These are phyloP conservation scores for Dendrocopos noguchii DNA, from an alignment of 2,113 vertebrate genomes.

Conservation along the genomic window DNA sequence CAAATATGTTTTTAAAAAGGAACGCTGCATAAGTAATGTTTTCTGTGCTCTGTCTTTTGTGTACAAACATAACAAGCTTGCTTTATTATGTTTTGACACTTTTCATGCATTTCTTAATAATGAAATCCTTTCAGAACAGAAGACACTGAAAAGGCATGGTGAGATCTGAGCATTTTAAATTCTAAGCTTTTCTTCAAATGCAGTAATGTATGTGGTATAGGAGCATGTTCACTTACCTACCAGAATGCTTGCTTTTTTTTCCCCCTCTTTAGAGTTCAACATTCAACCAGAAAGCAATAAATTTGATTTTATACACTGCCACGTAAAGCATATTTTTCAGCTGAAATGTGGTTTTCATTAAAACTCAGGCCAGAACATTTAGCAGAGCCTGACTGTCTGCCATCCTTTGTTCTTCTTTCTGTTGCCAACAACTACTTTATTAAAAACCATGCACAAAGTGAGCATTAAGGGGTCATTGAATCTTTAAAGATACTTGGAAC, in stretches of 20 bases:
- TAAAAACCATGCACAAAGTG: conserved; percentile 6
- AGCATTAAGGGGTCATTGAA: conserved; percentile 16
- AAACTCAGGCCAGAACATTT: conserved; percentile 80
- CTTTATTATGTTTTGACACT: conserved; percentile 55
- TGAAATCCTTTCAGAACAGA: conserved; percentile 14
- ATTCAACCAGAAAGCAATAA: conserved; percentile 60
- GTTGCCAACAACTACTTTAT: conserved; percentile 69
- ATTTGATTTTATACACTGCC: conserved; percentile 75
- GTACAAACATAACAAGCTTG: conserved; percentile 38
- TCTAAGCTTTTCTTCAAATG: not conserved
- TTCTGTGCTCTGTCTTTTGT: conserved; percentile 28
- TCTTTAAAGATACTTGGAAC: conserved; percentile 35
- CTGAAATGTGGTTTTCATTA: conserved; percentile 90
- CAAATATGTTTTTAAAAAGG: conserved; percentile 41
- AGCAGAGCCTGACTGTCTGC: conserved; percentile 81
- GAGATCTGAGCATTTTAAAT: conserved; percentile 1
- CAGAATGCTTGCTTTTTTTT: not conserved
- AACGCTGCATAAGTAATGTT: not conserved
- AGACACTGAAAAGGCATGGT: conserved; percentile 4
- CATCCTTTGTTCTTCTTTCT: conserved; percentile 72
- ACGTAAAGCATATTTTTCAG: conserved; percentile 82
- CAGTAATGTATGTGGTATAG: not conserved
- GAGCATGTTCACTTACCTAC: not conserved
- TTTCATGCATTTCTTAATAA: conserved; percentile 62
- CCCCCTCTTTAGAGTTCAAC: not conserved